Evolutionary conservation across 2,888 invertebrate species (phyloP).

Genomic region (Thera britannica): DNA sequence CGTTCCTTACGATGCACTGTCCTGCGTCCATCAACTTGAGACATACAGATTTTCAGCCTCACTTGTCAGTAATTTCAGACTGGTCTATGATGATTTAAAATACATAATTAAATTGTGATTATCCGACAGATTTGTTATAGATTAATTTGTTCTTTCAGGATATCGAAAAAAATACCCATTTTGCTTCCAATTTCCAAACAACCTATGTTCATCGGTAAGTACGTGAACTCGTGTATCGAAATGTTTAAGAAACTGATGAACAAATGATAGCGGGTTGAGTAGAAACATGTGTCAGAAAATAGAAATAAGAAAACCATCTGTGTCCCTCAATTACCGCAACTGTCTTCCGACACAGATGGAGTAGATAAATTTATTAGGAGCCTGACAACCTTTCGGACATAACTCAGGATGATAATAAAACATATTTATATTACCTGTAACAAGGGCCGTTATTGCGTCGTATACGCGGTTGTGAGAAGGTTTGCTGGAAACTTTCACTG

Average conservation of each 20-base stretch:
- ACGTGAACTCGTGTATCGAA: conserved; percentile 11
- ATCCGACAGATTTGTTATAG: too few relatives aligned
- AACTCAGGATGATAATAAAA: conserved; percentile 30
- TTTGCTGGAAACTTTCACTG: conserved; percentile 20
- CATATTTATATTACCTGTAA: conserved; percentile 32
- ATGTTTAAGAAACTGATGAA: conserved; percentile 17
- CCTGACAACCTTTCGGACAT: conserved; percentile 28
- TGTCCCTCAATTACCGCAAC: conserved; percentile 27
- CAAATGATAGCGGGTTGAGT: conserved; percentile 13
- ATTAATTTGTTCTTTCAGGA: too few relatives aligned
- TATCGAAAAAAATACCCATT: too few relatives aligned
- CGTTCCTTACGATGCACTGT: too few relatives aligned
- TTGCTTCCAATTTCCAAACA: neutral
- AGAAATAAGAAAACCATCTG: conserved; percentile 28
- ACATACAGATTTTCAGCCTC: too few relatives aligned
- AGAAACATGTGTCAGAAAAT: conserved; percentile 22
- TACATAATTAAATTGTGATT: too few relatives aligned
- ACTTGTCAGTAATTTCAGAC: too few relatives aligned
- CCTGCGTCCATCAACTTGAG: too few relatives aligned
- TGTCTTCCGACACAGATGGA: conserved; percentile 19
- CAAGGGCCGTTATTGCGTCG: conserved; percentile 27
- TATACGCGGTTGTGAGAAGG: conserved; percentile 8
- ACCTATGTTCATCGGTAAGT: neutral
- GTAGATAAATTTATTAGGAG: conserved; percentile 29
- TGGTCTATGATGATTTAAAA: too few relatives aligned